Conservation (phyloP, 2,888 invertebrate species). For the Aphodius sticticus region DNA sequence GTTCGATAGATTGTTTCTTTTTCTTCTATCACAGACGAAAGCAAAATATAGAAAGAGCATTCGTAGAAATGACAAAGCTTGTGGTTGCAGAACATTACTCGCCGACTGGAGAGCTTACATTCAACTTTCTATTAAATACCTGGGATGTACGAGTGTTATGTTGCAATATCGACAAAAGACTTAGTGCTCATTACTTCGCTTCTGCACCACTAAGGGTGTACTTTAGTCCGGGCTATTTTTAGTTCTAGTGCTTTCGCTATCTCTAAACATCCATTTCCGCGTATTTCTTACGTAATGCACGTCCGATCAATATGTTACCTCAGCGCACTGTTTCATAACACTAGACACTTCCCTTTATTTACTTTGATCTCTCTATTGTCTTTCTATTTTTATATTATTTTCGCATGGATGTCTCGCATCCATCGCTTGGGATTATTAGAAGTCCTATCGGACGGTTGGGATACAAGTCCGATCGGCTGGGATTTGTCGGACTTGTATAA, state of each 20-base stretch:
- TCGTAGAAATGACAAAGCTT: neutral
- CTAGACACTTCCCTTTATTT: too few relatives aligned
- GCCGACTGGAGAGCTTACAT: neutral
- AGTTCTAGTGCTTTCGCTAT: neutral
- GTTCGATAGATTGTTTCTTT: conserved; percentile 14
- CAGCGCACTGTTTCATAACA: neutral
- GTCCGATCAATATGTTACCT: neutral
- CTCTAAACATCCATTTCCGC: neutral
- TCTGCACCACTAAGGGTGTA: neutral
- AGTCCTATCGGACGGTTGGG: too few relatives aligned
- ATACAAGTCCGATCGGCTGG: too few relatives aligned
- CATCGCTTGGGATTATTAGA: too few relatives aligned
- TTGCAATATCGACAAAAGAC: neutral
- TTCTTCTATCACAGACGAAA: neutral
- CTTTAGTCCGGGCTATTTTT: too few relatives aligned
- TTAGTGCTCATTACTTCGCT: neutral
- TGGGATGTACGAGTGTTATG: too few relatives aligned
- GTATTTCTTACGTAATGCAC: neutral
- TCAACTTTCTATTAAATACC: neutral
- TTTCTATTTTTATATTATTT: too few relatives aligned
- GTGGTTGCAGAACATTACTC: neutral
- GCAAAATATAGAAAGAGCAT: neutral
- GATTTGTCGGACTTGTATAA: too few relatives aligned
- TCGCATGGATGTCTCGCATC: too few relatives aligned
- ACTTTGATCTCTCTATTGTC: too few relatives aligned